Conservation (phyloP, 2,113 vertebrate genomes). For the Andinoacara biseriatus region DNA sequence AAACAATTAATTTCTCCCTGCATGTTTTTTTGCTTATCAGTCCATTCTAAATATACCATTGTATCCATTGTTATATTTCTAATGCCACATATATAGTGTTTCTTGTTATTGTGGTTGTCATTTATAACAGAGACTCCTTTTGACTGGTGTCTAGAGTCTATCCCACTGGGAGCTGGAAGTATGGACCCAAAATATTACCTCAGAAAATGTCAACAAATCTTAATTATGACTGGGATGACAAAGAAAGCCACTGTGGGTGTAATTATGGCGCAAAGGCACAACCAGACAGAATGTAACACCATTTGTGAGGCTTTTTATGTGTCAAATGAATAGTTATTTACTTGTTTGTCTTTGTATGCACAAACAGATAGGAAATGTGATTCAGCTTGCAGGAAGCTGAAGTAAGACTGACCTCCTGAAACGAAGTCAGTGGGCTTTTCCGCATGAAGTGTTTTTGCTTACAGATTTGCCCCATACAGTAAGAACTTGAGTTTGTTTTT, state of each 20-base stretch:
- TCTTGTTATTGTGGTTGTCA: constrained; percentile 66
- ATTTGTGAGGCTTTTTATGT: constrained; percentile 32
- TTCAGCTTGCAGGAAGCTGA: background rate
- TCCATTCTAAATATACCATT: constrained; percentile 68
- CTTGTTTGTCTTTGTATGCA: constrained; percentile 54
- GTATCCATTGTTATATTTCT: constrained; percentile 63
- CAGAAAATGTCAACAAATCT: constrained; percentile 62
- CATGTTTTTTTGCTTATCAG: constrained; percentile 60
- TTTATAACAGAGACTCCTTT: constrained; percentile 38
- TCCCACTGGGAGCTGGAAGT: constrained; percentile 55
- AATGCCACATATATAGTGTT: constrained; percentile 40
- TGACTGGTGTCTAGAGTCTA: constrained; percentile 43
- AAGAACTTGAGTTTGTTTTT: constrained; percentile 19
- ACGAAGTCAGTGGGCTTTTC: constrained; percentile 29
- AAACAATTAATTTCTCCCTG: constrained; percentile 70
- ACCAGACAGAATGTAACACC: constrained; percentile 39
- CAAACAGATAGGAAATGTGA: constrained; percentile 34
- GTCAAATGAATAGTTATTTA: constrained; percentile 46
- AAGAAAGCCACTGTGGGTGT: constrained; percentile 40
- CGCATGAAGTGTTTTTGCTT: background rate
- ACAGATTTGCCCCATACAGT: background rate
- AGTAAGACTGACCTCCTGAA: constrained; percentile 13
- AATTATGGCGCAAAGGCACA: constrained; percentile 55
- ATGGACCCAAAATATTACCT: constrained; percentile 56
- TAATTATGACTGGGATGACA: constrained; percentile 53